Conservation (phyloP, 2,888 invertebrate species). For the Paralinhomoeus sp. region DNA sequence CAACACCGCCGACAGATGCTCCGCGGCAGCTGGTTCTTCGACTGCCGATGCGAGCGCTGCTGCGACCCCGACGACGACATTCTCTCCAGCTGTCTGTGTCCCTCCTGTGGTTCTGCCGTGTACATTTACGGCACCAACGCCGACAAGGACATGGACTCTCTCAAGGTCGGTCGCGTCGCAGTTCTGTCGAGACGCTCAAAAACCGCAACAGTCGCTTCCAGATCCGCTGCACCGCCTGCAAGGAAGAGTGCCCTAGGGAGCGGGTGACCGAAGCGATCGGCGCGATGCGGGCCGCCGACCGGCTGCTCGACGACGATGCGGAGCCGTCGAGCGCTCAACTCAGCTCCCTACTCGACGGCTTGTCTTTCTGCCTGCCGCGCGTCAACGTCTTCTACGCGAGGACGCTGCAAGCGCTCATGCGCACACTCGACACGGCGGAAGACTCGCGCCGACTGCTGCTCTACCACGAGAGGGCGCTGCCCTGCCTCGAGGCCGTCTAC, state of each 20-base stretch:
- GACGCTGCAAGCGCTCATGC: slow-evolving; percentile 10
- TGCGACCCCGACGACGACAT: slow-evolving; percentile 1
- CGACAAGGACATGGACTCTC: too few relatives aligned
- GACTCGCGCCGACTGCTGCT: too few relatives aligned
- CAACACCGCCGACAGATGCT: slow-evolving; percentile 16
- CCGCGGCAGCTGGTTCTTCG: slow-evolving; percentile 12
- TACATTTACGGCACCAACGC: not conserved
- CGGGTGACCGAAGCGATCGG: slow-evolving; percentile 10
- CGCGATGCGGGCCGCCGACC: slow-evolving; percentile 13
- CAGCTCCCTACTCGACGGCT: slow-evolving; percentile 3
- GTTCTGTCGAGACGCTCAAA: too few relatives aligned
- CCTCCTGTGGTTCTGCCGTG: slow-evolving; percentile 9
- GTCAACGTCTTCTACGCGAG: slow-evolving; percentile 12
- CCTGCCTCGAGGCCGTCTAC: too few relatives aligned
- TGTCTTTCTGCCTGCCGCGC: slow-evolving; percentile 8
- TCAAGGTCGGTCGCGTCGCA: too few relatives aligned
- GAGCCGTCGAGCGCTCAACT: too few relatives aligned
- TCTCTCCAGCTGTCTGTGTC: slow-evolving; percentile 10
- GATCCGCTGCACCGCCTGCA: not conserved
- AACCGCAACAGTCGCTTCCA: too few relatives aligned
- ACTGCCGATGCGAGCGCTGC: slow-evolving; percentile 21
- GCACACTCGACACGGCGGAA: too few relatives aligned
- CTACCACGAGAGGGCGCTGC: too few relatives aligned
- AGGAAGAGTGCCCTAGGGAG: slow-evolving; percentile 6
- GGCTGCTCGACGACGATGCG: slow-evolving; percentile 1